Conservation (phyloP, 1,140 invertebrate species). For the Episyrphus balteatus region DNA sequence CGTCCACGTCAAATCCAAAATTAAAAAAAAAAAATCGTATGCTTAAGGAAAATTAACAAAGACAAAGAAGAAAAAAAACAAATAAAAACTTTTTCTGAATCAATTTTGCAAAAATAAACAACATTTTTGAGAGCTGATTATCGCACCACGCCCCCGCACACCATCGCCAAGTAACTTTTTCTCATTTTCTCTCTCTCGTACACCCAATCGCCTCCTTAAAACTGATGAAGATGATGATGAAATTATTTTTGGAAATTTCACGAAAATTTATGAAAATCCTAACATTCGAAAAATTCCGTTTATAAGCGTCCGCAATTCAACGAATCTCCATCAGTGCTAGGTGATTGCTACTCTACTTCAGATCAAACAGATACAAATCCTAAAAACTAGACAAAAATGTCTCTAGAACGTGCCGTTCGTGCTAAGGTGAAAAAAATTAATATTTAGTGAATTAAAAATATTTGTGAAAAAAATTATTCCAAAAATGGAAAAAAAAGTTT, state of each 20-base stretch:
- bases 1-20: no score
- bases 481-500: conserved; percentile 2
- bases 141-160: no score
- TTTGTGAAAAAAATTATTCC: conserved; percentile 2
- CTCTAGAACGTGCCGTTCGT: conserved; percentile 54
- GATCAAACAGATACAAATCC: conserved; percentile 17
- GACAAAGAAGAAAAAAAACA: no score
- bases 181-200: no score
- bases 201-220: no score
- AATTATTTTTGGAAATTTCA: conserved; percentile 33
- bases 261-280: conserved; percentile 10
- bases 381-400: conserved; percentile 41
- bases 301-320: conserved; percentile 28
- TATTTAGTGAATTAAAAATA: conserved; percentile 1
- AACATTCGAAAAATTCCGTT: conserved; percentile 17
- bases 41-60: no score
- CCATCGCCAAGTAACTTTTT: no score
- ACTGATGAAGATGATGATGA: no score
- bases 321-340: conserved; percentile 26
- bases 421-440: conserved; percentile 43
- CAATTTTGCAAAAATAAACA: no score
- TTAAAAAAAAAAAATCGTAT: no score
- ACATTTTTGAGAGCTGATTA: no score
- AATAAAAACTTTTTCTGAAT: no score
- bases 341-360: conserved; percentile 26